A percentile compares a stretch with the other conserved stretches of the same genome.
Conservation (phyloP, 2,888 invertebrate genomes). For the Camponotus fellah region DNA sequence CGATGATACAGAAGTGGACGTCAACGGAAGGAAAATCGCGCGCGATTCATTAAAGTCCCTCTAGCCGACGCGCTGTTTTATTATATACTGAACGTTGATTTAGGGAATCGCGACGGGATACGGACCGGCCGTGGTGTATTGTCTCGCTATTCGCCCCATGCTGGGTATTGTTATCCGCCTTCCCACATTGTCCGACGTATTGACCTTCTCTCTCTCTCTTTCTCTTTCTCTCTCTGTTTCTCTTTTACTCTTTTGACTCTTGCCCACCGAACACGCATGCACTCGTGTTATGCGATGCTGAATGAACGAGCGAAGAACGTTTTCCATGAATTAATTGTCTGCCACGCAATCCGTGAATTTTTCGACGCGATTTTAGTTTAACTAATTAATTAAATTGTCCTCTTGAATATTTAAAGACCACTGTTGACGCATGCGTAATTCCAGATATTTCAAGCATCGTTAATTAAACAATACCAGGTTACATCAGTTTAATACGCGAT, state of each 20-base stretch:
- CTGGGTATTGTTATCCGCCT: conserved; percentile 82
- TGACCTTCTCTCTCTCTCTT: conserved; percentile 44
- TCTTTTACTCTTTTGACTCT: conserved; percentile 58
- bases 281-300: conserved; percentile 53
- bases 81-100: conserved; percentile 84
- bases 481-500: conserved; percentile 27
- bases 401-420: conserved; percentile 1
- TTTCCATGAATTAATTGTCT: conserved; percentile 72
- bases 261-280: conserved; percentile 58
- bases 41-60: conserved; percentile 80
- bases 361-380: conserved; percentile 28
- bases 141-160: conserved; percentile 82
- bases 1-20: conserved; percentile 33
- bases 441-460: conserved; percentile 22
- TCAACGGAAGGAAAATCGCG: conserved; percentile 77
- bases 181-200: conserved; percentile 80
- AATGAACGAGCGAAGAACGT: conserved; percentile 63
- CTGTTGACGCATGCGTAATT: conserved; percentile 14
- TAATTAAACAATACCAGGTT: conserved; percentile 37
- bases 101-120: conserved; percentile 79
- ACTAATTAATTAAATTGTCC: conserved; percentile 35
- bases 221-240: conserved; percentile 41
- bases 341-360: conserved; percentile 59
- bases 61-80: conserved; percentile 78
- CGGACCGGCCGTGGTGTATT: conserved; percentile 79